phyloP scores from a whole-genome alignment of 2,888 invertebrate species.

The Capitulum mitella region DNA sequence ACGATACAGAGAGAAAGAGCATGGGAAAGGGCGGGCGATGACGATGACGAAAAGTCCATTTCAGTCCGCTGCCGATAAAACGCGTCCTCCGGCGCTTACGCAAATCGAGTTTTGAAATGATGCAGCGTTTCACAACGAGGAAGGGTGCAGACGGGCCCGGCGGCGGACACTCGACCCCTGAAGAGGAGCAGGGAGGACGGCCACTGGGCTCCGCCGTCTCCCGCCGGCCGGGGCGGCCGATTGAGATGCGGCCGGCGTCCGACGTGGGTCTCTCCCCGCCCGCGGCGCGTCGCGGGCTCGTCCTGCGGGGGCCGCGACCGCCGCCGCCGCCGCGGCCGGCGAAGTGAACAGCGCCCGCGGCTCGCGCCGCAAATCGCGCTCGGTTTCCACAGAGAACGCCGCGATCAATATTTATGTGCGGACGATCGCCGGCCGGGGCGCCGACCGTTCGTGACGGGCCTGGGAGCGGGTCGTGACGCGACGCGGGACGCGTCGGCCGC shows the following conservation, averaged over 20 bases:
- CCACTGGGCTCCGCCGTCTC: too few relatives aligned
- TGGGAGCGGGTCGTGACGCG: not conserved
- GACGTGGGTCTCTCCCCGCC: too few relatives aligned
- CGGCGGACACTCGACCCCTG: not conserved
- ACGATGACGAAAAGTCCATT: not conserved
- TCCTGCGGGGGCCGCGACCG: too few relatives aligned
- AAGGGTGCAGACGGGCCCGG: not conserved
- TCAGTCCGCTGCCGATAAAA: not conserved
- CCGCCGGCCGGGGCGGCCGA: too few relatives aligned
- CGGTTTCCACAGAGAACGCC: not conserved
- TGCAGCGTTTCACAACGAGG: conserved; percentile 10
- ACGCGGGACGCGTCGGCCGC: not conserved
- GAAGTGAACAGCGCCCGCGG: too few relatives aligned
- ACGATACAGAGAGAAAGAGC: too few relatives aligned
- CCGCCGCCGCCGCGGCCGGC: too few relatives aligned
- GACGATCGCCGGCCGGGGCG: not conserved
- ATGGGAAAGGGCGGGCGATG: not conserved
- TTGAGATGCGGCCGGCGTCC: too few relatives aligned
- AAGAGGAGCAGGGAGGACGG: not conserved
- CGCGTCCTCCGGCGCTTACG: conserved; percentile 5
- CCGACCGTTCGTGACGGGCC: not conserved
- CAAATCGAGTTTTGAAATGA: not conserved
- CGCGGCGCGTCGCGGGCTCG: too few relatives aligned
- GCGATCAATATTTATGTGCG: conserved; percentile 14
- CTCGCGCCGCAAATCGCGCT: too few relatives aligned